Percentiles rank a stretch among this genome's conserved stretches.
Evolutionary conservation across 1,140 invertebrate species (phyloP).

Genomic region (Trichonephila clavipes): DNA sequence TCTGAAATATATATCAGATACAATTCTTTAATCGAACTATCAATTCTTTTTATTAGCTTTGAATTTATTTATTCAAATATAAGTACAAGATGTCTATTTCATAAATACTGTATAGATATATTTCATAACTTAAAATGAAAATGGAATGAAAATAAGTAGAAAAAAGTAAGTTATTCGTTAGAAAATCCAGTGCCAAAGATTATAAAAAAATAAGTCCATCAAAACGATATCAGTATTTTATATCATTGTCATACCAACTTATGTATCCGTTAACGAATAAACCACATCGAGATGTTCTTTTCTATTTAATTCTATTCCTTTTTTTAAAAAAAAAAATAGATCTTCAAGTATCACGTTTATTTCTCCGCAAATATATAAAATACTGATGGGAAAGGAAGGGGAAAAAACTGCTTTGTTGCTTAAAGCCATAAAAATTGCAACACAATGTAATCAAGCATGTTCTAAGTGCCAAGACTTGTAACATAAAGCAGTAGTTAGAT

Average conservation of each 20-base stretch:
- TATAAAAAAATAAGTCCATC: no score
- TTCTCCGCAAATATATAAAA: background rate
- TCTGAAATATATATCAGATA: no score
- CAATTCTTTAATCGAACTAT: no score
- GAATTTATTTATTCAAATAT: no score
- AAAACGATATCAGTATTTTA: background rate
- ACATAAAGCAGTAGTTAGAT: slow-evolving; percentile 48
- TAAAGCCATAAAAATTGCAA: slow-evolving; percentile 27
- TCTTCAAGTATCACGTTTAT: background rate
- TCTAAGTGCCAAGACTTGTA: slow-evolving; percentile 5
- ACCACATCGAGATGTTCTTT: background rate
- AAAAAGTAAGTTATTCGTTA: no score
- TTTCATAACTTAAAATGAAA: no score
- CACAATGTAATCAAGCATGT: slow-evolving; percentile 26
- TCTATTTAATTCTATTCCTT: background rate
- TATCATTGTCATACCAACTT: background rate
- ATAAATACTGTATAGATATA: no score
- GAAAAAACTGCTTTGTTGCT: background rate
- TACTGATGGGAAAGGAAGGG: background rate
- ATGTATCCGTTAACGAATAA: background rate
- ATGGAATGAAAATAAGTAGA: no score
- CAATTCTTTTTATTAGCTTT: no score
- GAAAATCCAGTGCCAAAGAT: no score
- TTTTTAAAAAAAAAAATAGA: background rate
- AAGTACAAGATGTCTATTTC: no score